These are phyloP conservation scores for Stercorarius parasiticus DNA, from an alignment of 2,113 vertebrate genomes.

Conservation along the genomic window DNA sequence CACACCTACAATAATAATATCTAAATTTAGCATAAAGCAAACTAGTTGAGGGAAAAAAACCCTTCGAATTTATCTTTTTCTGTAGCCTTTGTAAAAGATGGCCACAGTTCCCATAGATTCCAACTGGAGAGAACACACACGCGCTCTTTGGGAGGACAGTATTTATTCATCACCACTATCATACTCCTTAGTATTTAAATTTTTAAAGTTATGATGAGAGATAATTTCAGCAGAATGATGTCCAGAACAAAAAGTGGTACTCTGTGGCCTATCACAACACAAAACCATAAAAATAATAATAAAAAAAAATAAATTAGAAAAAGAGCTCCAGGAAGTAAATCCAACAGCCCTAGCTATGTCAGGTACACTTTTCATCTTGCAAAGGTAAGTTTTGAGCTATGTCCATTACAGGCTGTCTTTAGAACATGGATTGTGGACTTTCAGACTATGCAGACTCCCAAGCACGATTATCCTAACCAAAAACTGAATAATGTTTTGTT, in stretches of 20 bases:
- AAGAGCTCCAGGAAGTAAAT: background rate
- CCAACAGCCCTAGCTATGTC: background rate
- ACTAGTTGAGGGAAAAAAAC: background rate
- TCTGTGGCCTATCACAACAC: background rate
- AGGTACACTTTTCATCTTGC: background rate
- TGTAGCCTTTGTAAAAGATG: background rate
- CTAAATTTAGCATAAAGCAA: background rate
- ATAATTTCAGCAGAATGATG: background rate
- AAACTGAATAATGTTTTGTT: background rate
- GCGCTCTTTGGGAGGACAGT: accelerated
- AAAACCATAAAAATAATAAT: background rate
- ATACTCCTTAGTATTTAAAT: background rate
- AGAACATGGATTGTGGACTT: background rate
- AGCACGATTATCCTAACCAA: background rate
- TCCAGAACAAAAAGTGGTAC: background rate
- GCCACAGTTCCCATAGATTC: background rate
- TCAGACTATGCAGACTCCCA: background rate
- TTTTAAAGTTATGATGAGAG: background rate
- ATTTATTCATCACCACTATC: background rate
- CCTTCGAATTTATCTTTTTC: background rate
- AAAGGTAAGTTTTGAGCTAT: background rate
- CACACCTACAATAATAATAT: background rate
- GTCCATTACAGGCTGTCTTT: background rate
- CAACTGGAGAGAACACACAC: background rate
- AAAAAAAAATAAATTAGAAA: background rate